A percentile compares a stretch with the other conserved stretches of the same genome.
These are phyloP conservation scores for Hydrophis major DNA, from an alignment of 2,797 vertebrate species.

Conservation along the genomic window DNA sequence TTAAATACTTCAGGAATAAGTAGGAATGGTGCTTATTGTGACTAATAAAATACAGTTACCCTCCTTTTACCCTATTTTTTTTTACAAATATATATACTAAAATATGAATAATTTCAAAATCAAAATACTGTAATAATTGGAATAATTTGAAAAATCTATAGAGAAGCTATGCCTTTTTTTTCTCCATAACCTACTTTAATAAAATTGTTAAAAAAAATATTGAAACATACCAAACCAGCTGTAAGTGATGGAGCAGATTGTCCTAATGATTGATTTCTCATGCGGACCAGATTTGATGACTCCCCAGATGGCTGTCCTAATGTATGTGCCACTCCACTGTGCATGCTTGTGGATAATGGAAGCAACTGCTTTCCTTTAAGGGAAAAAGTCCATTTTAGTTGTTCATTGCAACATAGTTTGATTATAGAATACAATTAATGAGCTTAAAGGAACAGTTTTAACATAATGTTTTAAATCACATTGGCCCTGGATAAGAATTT, in stretches of 20 bases:
- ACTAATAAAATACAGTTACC: background rate
- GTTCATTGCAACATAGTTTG: background rate
- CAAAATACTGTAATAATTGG: background rate
- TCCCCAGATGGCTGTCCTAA: conserved; percentile 81
- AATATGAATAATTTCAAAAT: background rate
- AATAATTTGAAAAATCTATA: background rate
- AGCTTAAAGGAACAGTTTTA: background rate
- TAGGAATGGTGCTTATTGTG: background rate
- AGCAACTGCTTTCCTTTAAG: conserved; percentile 91
- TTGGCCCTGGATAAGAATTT: background rate
- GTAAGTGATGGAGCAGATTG: conserved; percentile 95
- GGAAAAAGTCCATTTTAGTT: conserved; percentile 39
- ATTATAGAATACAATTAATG: background rate
- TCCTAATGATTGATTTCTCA: conserved; percentile 91
- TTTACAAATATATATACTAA: background rate
- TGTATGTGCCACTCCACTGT: conserved; percentile 84
- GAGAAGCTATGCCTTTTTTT: background rate
- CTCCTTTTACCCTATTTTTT: background rate
- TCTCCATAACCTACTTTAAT: conserved; percentile 11
- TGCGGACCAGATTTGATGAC: conserved; percentile 89
- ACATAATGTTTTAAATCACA: background rate
- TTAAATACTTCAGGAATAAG: background rate
- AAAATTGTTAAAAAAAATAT: background rate
- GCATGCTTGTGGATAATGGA: conserved; percentile 88
- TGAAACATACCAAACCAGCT: conserved; percentile 85